Evolutionary conservation across 2,888 invertebrate genomes (phyloP).

Genomic region (Agrilus cyanescens): DNA sequence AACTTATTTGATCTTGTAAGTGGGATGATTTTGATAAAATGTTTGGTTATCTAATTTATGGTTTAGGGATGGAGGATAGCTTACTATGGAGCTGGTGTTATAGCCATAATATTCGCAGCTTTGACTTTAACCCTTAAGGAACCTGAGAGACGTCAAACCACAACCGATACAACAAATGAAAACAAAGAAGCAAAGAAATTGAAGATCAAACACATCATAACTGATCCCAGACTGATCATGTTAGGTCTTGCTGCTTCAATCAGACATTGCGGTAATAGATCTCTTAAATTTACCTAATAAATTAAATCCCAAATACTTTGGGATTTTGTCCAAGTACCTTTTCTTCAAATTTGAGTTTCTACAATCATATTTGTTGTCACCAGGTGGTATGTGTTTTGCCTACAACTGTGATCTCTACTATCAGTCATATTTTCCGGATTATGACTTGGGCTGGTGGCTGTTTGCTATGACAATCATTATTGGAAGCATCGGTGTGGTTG

Average conservation of each 20-base stretch:
- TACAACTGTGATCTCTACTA: constrained; percentile 87
- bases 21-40: constrained; percentile 11
- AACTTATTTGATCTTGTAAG: constrained; percentile 64
- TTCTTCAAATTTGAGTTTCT: not conserved
- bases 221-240: constrained; percentile 66
- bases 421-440: constrained; percentile 77
- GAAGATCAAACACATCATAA: constrained; percentile 49
- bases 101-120: constrained; percentile 58
- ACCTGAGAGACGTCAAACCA: constrained; percentile 63
- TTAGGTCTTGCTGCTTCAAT: constrained; percentile 79
- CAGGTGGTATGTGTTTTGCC: constrained; percentile 82
- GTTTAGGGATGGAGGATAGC: constrained; percentile 70
- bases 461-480: constrained; percentile 80
- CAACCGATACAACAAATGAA: constrained; percentile 39
- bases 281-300: constrained; percentile 4
- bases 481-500: constrained; percentile 65
- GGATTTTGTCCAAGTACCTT: not conserved
- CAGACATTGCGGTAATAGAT: constrained; percentile 62
- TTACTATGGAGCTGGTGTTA: constrained; percentile 67
- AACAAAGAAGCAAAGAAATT: constrained; percentile 30
- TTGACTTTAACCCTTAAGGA: constrained; percentile 67
- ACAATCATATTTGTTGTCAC: not conserved
- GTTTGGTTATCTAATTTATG: constrained; percentile 1
- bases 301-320: not conserved
- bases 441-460: constrained; percentile 82